Percentiles rank a stretch among this genome's conserved stretches.
These are phyloP conservation scores for Hippopotamus amphibius DNA, from an alignment of 2,113 vertebrate genomes.

Conservation along the genomic window DNA sequence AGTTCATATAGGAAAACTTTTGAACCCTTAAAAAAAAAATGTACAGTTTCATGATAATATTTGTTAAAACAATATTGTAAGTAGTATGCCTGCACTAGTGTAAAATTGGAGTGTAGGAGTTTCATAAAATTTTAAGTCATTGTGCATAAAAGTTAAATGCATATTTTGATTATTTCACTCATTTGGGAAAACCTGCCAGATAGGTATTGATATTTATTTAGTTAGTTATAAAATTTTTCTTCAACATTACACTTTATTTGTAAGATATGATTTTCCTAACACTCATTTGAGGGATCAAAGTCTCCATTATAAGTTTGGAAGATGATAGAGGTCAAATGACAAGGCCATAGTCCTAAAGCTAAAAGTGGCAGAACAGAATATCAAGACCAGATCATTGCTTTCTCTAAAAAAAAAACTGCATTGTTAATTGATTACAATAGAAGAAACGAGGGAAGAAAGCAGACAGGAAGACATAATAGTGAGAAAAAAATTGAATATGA, in stretches of 20 bases:
- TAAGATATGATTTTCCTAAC: not conserved
- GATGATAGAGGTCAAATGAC: not conserved
- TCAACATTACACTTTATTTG: not conserved
- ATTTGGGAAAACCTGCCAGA: not conserved
- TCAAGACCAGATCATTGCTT: not conserved
- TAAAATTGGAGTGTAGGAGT: not conserved
- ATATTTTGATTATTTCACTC: not conserved
- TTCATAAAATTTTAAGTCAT: not conserved
- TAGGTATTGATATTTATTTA: not conserved
- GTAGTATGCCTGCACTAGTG: not conserved
- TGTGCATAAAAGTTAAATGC: not conserved
- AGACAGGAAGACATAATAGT: not conserved
- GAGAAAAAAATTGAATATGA: slow-evolving; percentile 3
- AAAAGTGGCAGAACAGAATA: not conserved
- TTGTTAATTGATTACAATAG: not conserved
- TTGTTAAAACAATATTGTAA: not conserved
- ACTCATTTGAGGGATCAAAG: not conserved
- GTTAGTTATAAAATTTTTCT: not conserved
- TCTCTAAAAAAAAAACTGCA: not conserved
- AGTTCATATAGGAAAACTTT: not conserved
- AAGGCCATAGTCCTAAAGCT: not conserved
- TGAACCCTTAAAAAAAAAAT: not conserved
- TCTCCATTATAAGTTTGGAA: not conserved
- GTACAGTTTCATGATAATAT: not conserved
- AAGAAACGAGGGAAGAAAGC: not conserved